A percentile compares a stretch with the other conserved stretches of the same genome.
phyloP scores from a whole-genome alignment of 2,797 vertebrate genomes.

The Mormyrops boulengeri region DNA sequence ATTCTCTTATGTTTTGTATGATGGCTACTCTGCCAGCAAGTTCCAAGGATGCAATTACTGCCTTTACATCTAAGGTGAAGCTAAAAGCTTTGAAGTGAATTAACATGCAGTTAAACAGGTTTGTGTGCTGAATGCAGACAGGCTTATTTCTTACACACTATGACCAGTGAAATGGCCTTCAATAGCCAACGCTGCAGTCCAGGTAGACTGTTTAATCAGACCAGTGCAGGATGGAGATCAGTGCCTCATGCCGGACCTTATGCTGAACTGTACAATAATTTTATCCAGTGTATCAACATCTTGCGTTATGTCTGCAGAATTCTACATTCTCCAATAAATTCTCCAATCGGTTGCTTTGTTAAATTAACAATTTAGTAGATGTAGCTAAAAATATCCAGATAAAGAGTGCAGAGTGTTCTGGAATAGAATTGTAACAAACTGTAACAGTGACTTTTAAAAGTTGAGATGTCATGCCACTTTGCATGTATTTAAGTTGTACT shows the following conservation, averaged over 20 bases:
- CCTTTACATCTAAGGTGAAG: not conserved
- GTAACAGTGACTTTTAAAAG: not conserved
- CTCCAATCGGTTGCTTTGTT: not conserved
- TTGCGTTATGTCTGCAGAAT: not conserved
- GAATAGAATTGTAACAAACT: not conserved
- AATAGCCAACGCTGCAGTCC: not conserved
- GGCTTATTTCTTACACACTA: not conserved
- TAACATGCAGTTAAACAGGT: not conserved
- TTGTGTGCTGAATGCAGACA: not conserved
- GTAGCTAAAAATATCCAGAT: not conserved
- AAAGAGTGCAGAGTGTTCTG: not conserved
- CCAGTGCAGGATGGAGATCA: not conserved
- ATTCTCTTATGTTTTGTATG: not conserved
- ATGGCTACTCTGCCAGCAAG: not conserved
- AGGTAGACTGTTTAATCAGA: not conserved
- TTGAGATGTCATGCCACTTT: not conserved
- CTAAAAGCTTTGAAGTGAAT: not conserved
- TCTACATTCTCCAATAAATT: not conserved
- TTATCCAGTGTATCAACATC: not conserved
- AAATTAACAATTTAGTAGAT: not conserved
- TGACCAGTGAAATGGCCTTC: not conserved
- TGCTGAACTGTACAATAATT: not conserved
- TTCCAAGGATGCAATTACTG: not conserved
- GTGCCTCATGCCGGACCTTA: not conserved
- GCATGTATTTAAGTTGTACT: not conserved